Evolutionary conservation across 2,113 vertebrate species (phyloP).

Genomic region (Hydrolagus affinis): DNA sequence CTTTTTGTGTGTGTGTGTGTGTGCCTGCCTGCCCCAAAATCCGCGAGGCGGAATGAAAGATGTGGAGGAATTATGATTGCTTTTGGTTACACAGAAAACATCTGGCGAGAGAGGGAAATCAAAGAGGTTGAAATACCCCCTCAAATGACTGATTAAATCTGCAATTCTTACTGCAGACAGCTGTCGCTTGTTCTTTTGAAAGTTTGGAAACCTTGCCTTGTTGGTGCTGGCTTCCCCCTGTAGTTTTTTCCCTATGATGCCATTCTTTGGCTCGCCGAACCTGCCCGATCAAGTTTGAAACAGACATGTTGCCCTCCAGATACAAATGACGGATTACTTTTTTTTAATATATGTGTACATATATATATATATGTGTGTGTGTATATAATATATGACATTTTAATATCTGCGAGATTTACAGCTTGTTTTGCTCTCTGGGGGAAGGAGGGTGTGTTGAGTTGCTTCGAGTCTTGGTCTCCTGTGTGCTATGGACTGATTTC

Average conservation of each 20-base stretch:
- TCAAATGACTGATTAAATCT: conserved; percentile 5
- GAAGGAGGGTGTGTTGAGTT: neutral
- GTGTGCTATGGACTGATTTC: neutral
- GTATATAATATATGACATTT: too few species aligned
- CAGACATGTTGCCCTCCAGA: neutral
- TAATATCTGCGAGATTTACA: neutral
- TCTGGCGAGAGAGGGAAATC: neutral
- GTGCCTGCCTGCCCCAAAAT: too few species aligned
- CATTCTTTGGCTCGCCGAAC: neutral
- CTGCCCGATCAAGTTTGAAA: conserved; percentile 14
- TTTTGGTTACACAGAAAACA: neutral
- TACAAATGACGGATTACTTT: neutral
- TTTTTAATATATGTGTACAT: neutral
- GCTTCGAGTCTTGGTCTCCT: neutral
- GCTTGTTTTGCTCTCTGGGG: too few species aligned
- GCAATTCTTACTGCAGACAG: neutral
- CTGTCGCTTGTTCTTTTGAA: neutral
- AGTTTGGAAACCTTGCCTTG: neutral
- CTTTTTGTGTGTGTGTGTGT: too few species aligned
- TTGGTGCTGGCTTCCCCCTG: conserved; percentile 3
- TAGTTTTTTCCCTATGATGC: neutral
- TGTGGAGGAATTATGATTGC: neutral
- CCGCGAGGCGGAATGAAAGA: too few species aligned
- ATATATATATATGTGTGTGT: neutral
- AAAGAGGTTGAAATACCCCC: neutral